phyloP scores from a whole-genome alignment of 2,888 invertebrate genomes.

The Philopedon plagiatum region DNA sequence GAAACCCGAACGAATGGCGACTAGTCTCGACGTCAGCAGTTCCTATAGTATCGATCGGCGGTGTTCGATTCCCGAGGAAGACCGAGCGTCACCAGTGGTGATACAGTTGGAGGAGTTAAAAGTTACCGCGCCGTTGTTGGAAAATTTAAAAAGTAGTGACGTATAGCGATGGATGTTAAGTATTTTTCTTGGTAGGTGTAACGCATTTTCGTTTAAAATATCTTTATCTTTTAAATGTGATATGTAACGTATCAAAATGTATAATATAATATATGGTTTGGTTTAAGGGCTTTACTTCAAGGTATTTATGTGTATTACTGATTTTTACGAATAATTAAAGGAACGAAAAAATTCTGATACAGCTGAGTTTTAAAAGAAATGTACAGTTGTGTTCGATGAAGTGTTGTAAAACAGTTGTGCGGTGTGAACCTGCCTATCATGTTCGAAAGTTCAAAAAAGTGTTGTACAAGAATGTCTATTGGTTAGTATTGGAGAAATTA shows the following conservation, averaged over 20 bases:
- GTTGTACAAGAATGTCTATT: too few relatives aligned
- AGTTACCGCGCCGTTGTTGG: slow-evolving; percentile 65
- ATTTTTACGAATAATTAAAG: neutral
- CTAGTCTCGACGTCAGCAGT: slow-evolving; percentile 62
- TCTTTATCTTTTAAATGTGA: slow-evolving; percentile 1
- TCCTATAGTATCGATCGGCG: slow-evolving; percentile 59
- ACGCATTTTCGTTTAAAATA: neutral
- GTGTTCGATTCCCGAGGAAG: slow-evolving; percentile 60
- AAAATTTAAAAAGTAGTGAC: slow-evolving; percentile 66
- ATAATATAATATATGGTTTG: neutral
- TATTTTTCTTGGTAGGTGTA: slow-evolving; percentile 12
- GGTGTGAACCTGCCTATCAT: too few relatives aligned
- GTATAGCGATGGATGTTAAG: slow-evolving; percentile 57
- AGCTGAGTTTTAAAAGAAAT: too few relatives aligned
- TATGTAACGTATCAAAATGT: slow-evolving; percentile 12
- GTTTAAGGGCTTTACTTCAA: neutral
- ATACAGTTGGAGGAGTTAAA: slow-evolving; percentile 64
- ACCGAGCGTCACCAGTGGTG: slow-evolving; percentile 58
- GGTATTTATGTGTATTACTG: neutral
- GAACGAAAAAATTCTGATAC: too few relatives aligned
- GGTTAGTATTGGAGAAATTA: too few relatives aligned
- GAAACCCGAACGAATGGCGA: slow-evolving; percentile 63
- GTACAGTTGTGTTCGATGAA: too few relatives aligned
- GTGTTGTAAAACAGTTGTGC: too few relatives aligned
- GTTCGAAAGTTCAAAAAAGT: too few relatives aligned